Base-by-base conservation (phyloP, 1,140 invertebrate species). In the Heliconius nattereri region DNA sequence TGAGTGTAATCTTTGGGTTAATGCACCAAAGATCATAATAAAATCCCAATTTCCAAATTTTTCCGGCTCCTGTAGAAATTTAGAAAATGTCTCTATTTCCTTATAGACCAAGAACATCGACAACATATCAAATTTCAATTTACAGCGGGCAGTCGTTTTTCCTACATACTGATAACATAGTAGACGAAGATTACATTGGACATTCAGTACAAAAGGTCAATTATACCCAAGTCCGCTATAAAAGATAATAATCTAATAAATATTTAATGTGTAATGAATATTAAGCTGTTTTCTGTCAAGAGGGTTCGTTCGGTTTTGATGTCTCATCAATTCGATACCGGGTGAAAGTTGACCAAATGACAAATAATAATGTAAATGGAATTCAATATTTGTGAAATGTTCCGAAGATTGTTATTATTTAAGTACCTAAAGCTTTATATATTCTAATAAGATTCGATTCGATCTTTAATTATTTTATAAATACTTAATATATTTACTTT, bases 221-320 rank as follows among this genome's bases (percentile, higher is more conserved):
- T 76, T 76, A 76, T 49, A 70, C 75, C 37, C 60, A 49, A 76
- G 60, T 49, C 52, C 32, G 29, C 75, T 45, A 29, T 76, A 76
- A 76, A 76, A 76, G 74, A 76, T 76, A 76, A 76, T 70, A 76
- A 76, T 76, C n/a, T 70, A 70, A 76, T 76, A 76, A 76, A 76
- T 76, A 76, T 76, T 76, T 76, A 76, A 76, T 76, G 75, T 26
- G 16, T 76, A 76, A 70, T 76, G 60, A 76, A 70, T 76, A 76
- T 70, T 76, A 76, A 76, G 60, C 66, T 76, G 75, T 71, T 71
- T 76, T 70, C 23, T 37, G 32, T 76, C 57, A 71, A 76, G n/a
- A 45, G 35, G 35, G 13, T 71, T 29, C 35, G 13, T 71, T 29
- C 35, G n/a, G 37, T 35, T 45, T 76, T 45, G 35, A 49, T 35